These are phyloP conservation scores for Burhinus bistriatus DNA, from an alignment of 2,113 vertebrate species.

Conservation along the genomic window DNA sequence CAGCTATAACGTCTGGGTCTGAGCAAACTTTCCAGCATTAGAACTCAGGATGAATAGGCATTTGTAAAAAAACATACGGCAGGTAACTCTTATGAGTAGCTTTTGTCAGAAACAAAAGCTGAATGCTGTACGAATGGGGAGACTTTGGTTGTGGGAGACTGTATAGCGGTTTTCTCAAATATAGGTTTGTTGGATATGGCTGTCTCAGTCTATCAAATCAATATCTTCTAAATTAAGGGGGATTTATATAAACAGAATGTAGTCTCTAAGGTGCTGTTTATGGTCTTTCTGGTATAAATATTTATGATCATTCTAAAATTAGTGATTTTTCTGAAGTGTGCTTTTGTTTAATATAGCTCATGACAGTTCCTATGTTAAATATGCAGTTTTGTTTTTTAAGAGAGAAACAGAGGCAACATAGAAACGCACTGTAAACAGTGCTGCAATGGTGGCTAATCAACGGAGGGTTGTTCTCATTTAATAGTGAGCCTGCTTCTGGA, in stretches of 20 bases:
- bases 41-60: not conserved
- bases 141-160: not conserved
- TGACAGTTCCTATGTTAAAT: not conserved
- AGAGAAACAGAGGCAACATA: not conserved
- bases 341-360: not conserved
- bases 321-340: not conserved
- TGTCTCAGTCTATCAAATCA: not conserved
- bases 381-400: not conserved
- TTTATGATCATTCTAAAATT: conserved; percentile 24
- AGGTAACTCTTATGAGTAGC: not conserved
- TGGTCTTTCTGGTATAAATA: conserved; percentile 3
- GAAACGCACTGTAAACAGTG: not conserved
- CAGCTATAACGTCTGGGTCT: not conserved
- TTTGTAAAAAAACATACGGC: not conserved
- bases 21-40: not conserved
- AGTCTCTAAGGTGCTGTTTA: not conserved
- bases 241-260: not conserved
- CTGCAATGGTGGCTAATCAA: not conserved
- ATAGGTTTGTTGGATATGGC: not conserved
- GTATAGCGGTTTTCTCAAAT: not conserved
- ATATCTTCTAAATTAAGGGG: not conserved
- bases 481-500: not conserved
- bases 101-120: not conserved
- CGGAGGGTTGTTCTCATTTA: not conserved
- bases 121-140: not conserved